Conservation (phyloP, 2,113 vertebrate genomes). For the Acanthochromis polyacanthus region DNA sequence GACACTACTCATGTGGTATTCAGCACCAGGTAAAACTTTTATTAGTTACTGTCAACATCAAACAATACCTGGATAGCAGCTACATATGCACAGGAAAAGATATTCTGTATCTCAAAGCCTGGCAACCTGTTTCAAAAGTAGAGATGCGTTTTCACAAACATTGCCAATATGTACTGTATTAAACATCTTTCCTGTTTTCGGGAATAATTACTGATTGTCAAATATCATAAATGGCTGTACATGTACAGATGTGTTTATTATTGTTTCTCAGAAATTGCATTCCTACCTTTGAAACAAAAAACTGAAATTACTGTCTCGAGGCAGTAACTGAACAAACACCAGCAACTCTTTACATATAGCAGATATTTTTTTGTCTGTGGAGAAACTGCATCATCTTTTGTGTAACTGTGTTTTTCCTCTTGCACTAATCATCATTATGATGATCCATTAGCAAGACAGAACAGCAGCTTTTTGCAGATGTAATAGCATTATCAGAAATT, state of each 20-base stretch:
- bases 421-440: slow-evolving; percentile 53
- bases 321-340: slow-evolving; percentile 64
- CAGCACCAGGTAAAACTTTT: background rate
- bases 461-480: slow-evolving; percentile 33
- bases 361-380: slow-evolving; percentile 36
- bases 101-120: background rate
- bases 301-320: background rate
- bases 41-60: background rate
- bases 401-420: slow-evolving; percentile 54
- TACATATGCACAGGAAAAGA: background rate
- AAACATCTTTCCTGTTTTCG: slow-evolving; percentile 10
- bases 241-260: slow-evolving; percentile 8
- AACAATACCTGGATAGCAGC: background rate
- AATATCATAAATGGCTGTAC: background rate
- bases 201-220: slow-evolving; percentile 20
- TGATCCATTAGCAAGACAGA: slow-evolving; percentile 45
- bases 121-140: slow-evolving; percentile 31
- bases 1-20: background rate
- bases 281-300: slow-evolving; percentile 30
- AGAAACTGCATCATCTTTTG: slow-evolving; percentile 29
- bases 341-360: slow-evolving; percentile 56
- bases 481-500: slow-evolving; percentile 39
- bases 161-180: slow-evolving; percentile 15
- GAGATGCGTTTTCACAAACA: slow-evolving; percentile 11
- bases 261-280: background rate